phyloP scores from a whole-genome alignment of 2,113 vertebrate species.

The Cryptomyrus ogoouensis region DNA sequence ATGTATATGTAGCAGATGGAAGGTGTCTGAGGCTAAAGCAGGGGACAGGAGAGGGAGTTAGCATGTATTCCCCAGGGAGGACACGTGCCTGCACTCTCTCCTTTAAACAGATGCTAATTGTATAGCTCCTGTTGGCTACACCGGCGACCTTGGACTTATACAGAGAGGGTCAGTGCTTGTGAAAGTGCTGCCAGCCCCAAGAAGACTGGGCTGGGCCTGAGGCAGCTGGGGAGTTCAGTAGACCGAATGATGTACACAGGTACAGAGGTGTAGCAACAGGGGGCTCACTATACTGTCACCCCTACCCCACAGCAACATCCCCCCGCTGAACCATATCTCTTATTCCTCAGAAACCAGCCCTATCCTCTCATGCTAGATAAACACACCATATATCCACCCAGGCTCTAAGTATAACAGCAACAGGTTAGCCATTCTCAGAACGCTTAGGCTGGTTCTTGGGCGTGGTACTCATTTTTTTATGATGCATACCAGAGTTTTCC shows the following conservation, averaged over 20 bases:
- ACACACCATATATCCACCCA: not conserved
- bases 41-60: not conserved
- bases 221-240: slow-evolving; percentile 34
- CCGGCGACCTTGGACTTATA: slow-evolving; percentile 19
- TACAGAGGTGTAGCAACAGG: slow-evolving; percentile 23
- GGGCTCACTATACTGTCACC: slow-evolving; percentile 24
- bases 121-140: not conserved
- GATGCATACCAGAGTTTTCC: slow-evolving; percentile 85
- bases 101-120: slow-evolving; percentile 24
- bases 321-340: not conserved
- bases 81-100: not conserved
- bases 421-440: not conserved
- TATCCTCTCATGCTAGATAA: not conserved
- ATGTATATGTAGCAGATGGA: slow-evolving; percentile 20
- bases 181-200: not conserved
- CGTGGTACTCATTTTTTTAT: not conserved
- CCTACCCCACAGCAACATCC: not conserved
- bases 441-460: not conserved
- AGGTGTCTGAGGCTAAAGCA: slow-evolving; percentile 2
- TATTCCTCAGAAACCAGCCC: not conserved
- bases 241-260: slow-evolving; percentile 33
- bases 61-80: slow-evolving; percentile 1
- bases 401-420: not conserved
- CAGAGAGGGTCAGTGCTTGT: slow-evolving; percentile 4
- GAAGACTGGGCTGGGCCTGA: slow-evolving; percentile 15